Conservation (phyloP, 1,140 invertebrate species). For the Wiebesia pumilae region DNA sequence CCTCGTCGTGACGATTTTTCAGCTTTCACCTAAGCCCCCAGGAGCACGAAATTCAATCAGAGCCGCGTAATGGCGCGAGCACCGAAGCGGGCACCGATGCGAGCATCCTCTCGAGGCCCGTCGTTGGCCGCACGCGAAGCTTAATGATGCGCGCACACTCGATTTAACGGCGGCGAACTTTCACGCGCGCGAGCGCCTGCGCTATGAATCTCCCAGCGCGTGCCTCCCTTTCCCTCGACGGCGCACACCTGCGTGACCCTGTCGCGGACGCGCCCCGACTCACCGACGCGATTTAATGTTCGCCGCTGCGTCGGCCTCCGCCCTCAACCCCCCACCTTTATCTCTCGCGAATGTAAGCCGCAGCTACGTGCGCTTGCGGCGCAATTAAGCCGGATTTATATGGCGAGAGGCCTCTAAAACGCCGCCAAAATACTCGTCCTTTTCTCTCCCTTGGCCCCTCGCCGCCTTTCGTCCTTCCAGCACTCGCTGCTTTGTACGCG, state of each 20-base stretch:
- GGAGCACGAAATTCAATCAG: background rate
- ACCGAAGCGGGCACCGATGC: background rate
- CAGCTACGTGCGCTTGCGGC: background rate
- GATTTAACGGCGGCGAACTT: slow-evolving; percentile 51
- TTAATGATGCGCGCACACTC: slow-evolving; percentile 13
- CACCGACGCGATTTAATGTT: slow-evolving; percentile 60
- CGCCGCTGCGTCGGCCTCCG: background rate
- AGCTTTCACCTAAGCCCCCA: slow-evolving; percentile 22
- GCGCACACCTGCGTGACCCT: slow-evolving; percentile 59
- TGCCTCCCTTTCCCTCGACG: slow-evolving; percentile 54
- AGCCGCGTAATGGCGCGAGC: background rate
- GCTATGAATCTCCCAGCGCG: slow-evolving; percentile 61
- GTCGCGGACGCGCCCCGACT: slow-evolving; percentile 31
- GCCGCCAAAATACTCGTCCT: slow-evolving; percentile 34
- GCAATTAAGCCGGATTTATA: slow-evolving; percentile 52
- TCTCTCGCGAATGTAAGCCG: background rate
- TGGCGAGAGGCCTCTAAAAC: slow-evolving; percentile 30
- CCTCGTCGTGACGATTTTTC: slow-evolving; percentile 8
- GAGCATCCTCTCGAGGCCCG: too few species aligned
- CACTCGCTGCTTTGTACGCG: background rate
- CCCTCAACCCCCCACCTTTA: background rate
- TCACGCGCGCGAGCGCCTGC: slow-evolving; percentile 59
- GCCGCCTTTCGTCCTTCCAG: background rate
- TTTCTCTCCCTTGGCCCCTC: background rate
- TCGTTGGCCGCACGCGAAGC: background rate